Evolutionary conservation across 2,113 vertebrate genomes (phyloP), one percentile per base, ranked within the genome.

Genomic region (Siniperca chuatsi): DNA sequence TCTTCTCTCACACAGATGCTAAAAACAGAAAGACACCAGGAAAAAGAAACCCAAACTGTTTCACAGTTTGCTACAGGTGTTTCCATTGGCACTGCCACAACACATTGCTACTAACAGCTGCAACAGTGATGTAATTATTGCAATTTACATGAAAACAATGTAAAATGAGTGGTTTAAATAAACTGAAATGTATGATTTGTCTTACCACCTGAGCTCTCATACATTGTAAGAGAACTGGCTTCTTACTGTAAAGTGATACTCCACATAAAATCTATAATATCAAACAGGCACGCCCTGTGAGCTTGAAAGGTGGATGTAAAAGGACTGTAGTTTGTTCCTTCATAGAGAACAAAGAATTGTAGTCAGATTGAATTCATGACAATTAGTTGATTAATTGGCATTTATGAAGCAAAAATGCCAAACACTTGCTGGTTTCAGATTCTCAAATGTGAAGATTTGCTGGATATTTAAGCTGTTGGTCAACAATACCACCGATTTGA

Each of bases 71-170:
- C 78, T 67, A 75, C 90, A 82, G 67, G 50, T 87, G n/a, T 75
- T 84, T 70, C 20, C 33, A 50, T 29, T 44, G 57, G 79, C 57
- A 72, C 52, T 57, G 74, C 42, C 75, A 81, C 81, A 67, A 78
- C 58, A 75, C 55, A 40, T 20, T 57, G 86, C 82, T 79, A 73
- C 87, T 10, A 62, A 61, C 65, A 55, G 84, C 70, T 83, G 87
- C 42, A 70, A 72, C 76, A 54, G 54, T 76, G 83, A 64, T 64
- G 78, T 44, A 60, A 35, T 83, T 79, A 88, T 87, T 91, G 81
- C 73, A 89, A 81, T 89, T 89, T 87, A 89, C 89, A 93, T 21
- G 20, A 91, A 35, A 58, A 81, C 52, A 52, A n/a, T 66, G 52
- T 35, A 69, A 75, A 67, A 74, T 12, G 23, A 66, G 54, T 21